These are phyloP conservation scores for Athalia cordata DNA, from an alignment of 2,888 invertebrate species.

Conservation along the genomic window DNA sequence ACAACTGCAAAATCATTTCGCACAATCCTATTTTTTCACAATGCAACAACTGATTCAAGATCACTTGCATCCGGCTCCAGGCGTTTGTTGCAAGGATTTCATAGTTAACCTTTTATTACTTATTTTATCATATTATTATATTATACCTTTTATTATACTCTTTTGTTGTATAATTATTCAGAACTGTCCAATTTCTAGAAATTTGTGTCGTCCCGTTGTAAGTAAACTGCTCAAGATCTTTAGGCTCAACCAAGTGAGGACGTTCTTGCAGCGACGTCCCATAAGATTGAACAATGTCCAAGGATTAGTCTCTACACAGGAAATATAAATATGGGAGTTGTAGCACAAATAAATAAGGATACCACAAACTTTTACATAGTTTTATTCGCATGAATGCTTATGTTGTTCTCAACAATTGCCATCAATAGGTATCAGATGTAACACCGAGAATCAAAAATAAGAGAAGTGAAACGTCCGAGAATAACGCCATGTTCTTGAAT, in stretches of 20 bases:
- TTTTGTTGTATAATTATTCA: slow-evolving; percentile 18
- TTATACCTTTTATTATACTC: too few species aligned
- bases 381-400: too few species aligned
- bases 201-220: slow-evolving; percentile 7
- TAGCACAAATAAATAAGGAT: background rate
- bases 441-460: too few species aligned
- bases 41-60: slow-evolving; percentile 20
- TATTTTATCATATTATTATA: too few species aligned
- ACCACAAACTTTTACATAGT: background rate
- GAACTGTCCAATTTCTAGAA: slow-evolving; percentile 16
- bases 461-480: background rate
- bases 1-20: slow-evolving; percentile 9
- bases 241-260: slow-evolving; percentile 1
- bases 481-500: background rate
- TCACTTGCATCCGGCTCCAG: slow-evolving; percentile 11
- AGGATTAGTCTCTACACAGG: background rate
- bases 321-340: background rate
- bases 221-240: slow-evolving; percentile 18
- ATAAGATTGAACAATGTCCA: background rate
- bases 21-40: slow-evolving; percentile 24
- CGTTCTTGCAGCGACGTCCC: background rate
- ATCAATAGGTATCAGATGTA: too few species aligned
- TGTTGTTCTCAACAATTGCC: too few species aligned
- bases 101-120: slow-evolving; percentile 9
- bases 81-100: slow-evolving; percentile 18